Evolutionary conservation across 2,888 invertebrate species (phyloP), one percentile per base, ranked within the genome.

Genomic region (Meteorus colon): DNA sequence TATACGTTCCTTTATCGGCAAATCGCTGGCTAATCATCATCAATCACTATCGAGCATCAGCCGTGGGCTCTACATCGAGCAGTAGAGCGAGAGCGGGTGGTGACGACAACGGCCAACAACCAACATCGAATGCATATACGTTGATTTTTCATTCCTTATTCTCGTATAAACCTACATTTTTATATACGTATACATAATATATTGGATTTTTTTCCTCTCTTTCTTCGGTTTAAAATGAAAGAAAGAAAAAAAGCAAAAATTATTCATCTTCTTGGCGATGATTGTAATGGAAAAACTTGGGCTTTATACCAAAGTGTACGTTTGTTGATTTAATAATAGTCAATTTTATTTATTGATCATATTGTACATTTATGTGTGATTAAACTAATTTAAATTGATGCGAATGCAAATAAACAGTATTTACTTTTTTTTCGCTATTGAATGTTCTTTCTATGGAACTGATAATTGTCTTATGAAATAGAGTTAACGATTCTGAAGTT

Each of bases 1-100:
- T 82, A 83, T 85, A 84, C 86, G 84, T 86, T 85, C 84, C 84
- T 86, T 89, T 89, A 89, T 88, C 88, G 86, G 85, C 84, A 86
- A 88, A 89, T 89, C 88, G 84, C 80, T 81, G 84, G 85, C 88
- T 89, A 88, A 89, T 89, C 87, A 88, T 89, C 89, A 88, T 88
- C 88, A 88, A 89, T 89, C 89, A 88, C 86, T 83, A 85, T 85
- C 83, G 83, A 82, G 84, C 82, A 84, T 86, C 83, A 82, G 55
- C 63, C 48, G 14, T 24, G 51, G 60, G 68, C 34, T 34, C 51
- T 66, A 48, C 29, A 67, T 65, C 63, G 67, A 55, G 68, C 55
- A 55, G 70, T 29, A 68, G 67, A 73, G 41, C 62, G n/a, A 55
- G 24, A 63, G 37, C 67, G 45, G 16, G 19, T 34, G 45, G 27